Evolutionary conservation across 2,888 invertebrate genomes (phyloP).

Genomic region (Polylopha cassiicola): DNA sequence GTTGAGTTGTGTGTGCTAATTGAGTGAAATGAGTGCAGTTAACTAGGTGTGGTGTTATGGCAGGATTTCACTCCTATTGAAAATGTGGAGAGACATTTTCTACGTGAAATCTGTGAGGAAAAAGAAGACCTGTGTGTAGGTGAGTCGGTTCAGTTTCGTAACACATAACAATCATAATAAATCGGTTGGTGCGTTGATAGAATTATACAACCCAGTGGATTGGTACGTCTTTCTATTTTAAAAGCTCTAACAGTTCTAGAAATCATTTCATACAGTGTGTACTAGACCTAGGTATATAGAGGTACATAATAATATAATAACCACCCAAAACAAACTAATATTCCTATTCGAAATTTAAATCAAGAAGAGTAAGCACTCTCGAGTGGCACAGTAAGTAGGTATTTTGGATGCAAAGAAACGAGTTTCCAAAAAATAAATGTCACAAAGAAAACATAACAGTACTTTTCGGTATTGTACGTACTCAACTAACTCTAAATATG

Average conservation of each 20-base stretch:
- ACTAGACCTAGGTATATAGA: too few relatives aligned
- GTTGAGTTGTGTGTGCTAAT: conserved; percentile 34
- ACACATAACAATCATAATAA: background rate
- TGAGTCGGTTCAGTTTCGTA: conserved; percentile 31
- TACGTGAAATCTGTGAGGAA: conserved; percentile 69
- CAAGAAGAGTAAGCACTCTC: conserved; percentile 1
- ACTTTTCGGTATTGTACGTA: conserved; percentile 4
- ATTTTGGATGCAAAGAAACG: conserved; percentile 1
- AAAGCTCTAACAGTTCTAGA: too few relatives aligned
- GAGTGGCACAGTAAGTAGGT: background rate
- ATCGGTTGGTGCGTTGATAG: conserved; percentile 3
- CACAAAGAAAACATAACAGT: conserved; percentile 4
- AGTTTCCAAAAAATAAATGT: background rate
- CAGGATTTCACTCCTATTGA: conserved; percentile 46
- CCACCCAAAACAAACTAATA: too few relatives aligned
- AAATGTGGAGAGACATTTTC: conserved; percentile 65
- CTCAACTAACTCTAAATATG: too few relatives aligned
- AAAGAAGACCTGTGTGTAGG: conserved; percentile 60
- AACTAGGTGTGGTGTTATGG: conserved; percentile 45
- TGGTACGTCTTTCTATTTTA: too few relatives aligned
- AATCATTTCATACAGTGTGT: too few relatives aligned
- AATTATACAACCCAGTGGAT: conserved; percentile 16
- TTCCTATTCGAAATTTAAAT: conserved; percentile 4
- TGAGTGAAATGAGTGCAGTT: conserved; percentile 43
- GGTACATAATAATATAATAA: too few relatives aligned